Base-by-base conservation (phyloP, 1,140 invertebrate genomes). In the Drosophila santomea region DNA sequence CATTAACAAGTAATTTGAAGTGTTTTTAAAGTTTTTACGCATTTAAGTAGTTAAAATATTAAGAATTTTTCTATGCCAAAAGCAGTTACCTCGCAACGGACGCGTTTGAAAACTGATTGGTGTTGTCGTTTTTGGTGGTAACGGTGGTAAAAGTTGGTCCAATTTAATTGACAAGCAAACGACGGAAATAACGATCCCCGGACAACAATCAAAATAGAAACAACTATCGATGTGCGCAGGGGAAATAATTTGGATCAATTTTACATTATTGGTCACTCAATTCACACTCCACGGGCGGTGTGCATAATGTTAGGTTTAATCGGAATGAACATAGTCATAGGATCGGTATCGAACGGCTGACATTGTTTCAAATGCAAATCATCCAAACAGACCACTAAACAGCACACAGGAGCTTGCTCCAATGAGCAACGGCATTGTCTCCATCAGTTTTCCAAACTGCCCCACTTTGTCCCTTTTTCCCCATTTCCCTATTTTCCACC, bases 361-460 rank as follows among this genome's bases (percentile, higher is more conserved):
- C 78, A 85, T 86, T 85, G 82, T 86, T 86, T 64, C 74, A 60
- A 78, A 86, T 85, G 81, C 81, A 85, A 85, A 86, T 85, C 82
- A 85, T 63, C 60, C 47, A 45, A 80, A 71, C 62, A 84, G 57
- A 75, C 74, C 78, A 88, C 75, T 79, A 82, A 82, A 75, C 68
- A 67, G 55, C 58, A 57, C 45, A 58, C 72, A 76, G 66, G 74
- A 58, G 61, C 28, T 28, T 20, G 20, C 25, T 28, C 32, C 45
- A 15, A 36, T 36, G 45, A 68, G 43, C 20, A 10, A 32, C 17
- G 55, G 39, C 14, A 59, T 76, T 76, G 64, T 76, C 67, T 69
- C 67, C 63, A 32, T 57, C 25, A 56, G 47, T 23, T 36, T 44
- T 44, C 59, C 28, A 47, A 63, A 23, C 39, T 36, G 6, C 25